These are phyloP conservation scores for Galeopterus variegatus DNA, from an alignment of 2,113 vertebrate genomes.

Conservation along the genomic window DNA sequence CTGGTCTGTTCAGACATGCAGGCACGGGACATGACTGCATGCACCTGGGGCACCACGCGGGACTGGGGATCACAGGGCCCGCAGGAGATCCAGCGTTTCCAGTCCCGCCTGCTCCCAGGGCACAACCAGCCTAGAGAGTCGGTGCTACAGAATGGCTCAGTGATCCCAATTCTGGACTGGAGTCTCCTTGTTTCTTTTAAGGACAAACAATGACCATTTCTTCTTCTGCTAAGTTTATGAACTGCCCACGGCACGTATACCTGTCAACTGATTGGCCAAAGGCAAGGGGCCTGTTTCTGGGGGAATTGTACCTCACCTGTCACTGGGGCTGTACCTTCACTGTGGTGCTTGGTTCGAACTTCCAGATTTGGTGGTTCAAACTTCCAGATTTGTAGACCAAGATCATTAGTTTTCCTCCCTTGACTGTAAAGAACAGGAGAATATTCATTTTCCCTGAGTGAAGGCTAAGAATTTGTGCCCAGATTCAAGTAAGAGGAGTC, in stretches of 20 bases:
- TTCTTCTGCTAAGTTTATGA: background rate
- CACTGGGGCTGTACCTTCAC: rapidly evolving
- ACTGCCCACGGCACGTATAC: rapidly evolving
- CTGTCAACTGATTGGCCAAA: background rate
- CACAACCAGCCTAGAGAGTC: background rate
- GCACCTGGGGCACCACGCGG: rapidly evolving
- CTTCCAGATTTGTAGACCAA: background rate
- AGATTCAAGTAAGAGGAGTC: background rate
- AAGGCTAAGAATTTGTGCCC: background rate
- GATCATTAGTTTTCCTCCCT: background rate
- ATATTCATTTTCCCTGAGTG: background rate
- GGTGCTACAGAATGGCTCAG: rapidly evolving
- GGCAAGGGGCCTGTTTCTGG: background rate
- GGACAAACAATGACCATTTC: background rate
- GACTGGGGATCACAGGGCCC: rapidly evolving
- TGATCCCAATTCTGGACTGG: background rate
- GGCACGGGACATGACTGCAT: no score
- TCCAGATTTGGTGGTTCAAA: background rate
- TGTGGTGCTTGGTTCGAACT: background rate
- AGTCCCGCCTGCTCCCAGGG: rapidly evolving
- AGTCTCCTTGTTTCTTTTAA: background rate
- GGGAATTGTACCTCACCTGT: background rate
- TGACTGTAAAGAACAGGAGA: background rate
- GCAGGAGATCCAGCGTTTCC: background rate
- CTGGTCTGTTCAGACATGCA: background rate